Evolutionary conservation across 1,140 invertebrate species (phyloP), one percentile per base, ranked within the genome.

Genomic region (Cotesia chilonis): DNA sequence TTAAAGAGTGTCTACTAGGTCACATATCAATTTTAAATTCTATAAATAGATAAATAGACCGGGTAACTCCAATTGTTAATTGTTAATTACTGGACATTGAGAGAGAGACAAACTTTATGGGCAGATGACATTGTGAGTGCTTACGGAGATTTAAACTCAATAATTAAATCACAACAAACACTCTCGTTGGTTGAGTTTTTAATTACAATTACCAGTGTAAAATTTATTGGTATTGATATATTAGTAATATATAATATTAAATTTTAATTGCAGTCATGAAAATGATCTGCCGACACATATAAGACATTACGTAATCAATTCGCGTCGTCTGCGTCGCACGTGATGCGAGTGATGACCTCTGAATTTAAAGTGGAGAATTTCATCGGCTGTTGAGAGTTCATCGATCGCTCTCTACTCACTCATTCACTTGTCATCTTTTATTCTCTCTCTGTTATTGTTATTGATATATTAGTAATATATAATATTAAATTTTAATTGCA

Each of bases 261-360:
- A 47, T 47, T 47, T 6, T 47, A 47, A 47, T 47, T 47, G 1
- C 0, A 47, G 10, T 14, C n/a, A 14, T 55, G 14, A 55, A 55
- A 55, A 51, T 68, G 41, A 51, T 7, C 12, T 28, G 41, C 20
- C 51, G 66, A 12, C n/a, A 17, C 35, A 35, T 47, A 17, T 51
- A n/a, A n/a, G 63, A 47, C 66, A 28, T 68, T 68, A 68, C 20
- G 41, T 54, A 38, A 65, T 65, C 63, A 9, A 65, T 65, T 65
- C 12, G 63, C 41, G 37, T 9, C 41, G 41, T 68, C 51, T 54
- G 41, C 52, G 41, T 47, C 41, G 66, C 66, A 68, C 66, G 41
- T 68, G 20, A 68, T 68, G 41, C 28, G n/a, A 52, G 51, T 55
- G 47, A 68, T 68, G 66, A 68, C 66, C 66, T 68, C 66, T 65